phyloP scores from a whole-genome alignment of 2,888 invertebrate species.

The Adela reaumurella region DNA sequence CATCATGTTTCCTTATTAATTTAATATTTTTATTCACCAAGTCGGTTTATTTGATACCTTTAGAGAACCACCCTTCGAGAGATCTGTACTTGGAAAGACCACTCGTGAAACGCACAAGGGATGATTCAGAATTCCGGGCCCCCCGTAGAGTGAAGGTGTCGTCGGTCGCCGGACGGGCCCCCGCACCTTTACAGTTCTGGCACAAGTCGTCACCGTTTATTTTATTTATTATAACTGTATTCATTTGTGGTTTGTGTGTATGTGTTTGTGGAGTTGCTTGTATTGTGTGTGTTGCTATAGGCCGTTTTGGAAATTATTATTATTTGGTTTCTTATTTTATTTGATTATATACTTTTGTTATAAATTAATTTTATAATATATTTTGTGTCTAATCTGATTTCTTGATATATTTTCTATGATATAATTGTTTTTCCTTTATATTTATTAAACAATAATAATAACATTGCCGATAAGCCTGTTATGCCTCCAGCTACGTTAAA shows the following conservation, averaged over 20 bases:
- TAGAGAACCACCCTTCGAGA: conserved; percentile 54
- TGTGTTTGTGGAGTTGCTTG: conserved; percentile 44
- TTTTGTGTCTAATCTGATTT: no score
- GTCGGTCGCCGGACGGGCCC: no score
- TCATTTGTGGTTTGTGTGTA: conserved; percentile 27
- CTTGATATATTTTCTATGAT: no score
- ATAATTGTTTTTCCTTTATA: no score
- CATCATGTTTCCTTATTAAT: conserved; percentile 34
- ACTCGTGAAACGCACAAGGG: conserved; percentile 20
- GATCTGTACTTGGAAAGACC: conserved; percentile 52
- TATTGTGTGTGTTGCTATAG: conserved; percentile 51
- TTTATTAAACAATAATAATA: no score
- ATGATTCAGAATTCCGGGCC: no score
- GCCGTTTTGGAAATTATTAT: conserved; percentile 47
- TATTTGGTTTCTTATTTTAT: conserved; percentile 2
- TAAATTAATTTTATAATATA: no score
- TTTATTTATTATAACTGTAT: conserved; percentile 1
- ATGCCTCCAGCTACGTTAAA: no score
- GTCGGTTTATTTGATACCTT: conserved; percentile 19
- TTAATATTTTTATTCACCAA: conserved; percentile 24
- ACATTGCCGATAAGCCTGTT: no score
- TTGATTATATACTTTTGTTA: conserved; percentile 5
- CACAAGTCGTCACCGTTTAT: background rate
- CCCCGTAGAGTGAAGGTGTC: no score
- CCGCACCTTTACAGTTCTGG: background rate